Conservation (phyloP, 2,113 vertebrate genomes). For the Dasyurus viverrinus region DNA sequence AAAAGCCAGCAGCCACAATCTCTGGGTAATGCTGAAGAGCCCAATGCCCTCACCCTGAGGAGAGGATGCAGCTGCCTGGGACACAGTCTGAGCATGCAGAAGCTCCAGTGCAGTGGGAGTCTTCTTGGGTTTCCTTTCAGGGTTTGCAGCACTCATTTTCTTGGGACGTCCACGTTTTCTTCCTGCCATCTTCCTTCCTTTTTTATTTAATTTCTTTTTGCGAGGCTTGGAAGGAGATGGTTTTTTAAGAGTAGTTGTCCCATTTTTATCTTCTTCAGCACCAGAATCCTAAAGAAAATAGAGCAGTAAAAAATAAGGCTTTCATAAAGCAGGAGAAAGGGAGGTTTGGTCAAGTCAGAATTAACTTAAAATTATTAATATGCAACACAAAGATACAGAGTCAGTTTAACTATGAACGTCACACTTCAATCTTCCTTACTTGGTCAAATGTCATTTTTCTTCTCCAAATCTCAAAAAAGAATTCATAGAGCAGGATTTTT, state of each 20-base stretch:
- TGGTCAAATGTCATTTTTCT: not conserved
- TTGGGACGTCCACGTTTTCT: slow-evolving; percentile 97
- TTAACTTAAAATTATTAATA: not conserved
- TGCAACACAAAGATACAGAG: too few species aligned
- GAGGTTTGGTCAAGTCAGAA: not conserved
- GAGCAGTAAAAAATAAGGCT: not conserved
- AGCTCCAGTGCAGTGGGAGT: slow-evolving; percentile 93
- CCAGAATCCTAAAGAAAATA: slow-evolving; percentile 87
- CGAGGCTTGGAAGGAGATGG: slow-evolving; percentile 91
- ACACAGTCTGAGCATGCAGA: slow-evolving; percentile 91
- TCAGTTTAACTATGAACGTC: not conserved
- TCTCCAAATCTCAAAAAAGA: not conserved
- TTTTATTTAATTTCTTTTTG: slow-evolving; percentile 91
- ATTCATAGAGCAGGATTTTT: not conserved
- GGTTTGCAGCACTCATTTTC: slow-evolving; percentile 87
- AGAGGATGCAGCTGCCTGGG: slow-evolving; percentile 90
- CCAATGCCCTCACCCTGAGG: slow-evolving; percentile 90
- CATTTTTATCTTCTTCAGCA: slow-evolving; percentile 92
- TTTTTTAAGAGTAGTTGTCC: slow-evolving; percentile 88
- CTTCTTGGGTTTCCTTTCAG: slow-evolving; percentile 94
- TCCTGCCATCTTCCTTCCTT: slow-evolving; percentile 94
- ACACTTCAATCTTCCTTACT: not conserved
- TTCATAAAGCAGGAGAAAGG: not conserved
- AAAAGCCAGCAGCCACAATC: not conserved
- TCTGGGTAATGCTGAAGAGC: not conserved